Evolutionary conservation across 2,113 vertebrate genomes (phyloP), one percentile per base, ranked within the genome.

Genomic region (Deroptyus accipitrinus): DNA sequence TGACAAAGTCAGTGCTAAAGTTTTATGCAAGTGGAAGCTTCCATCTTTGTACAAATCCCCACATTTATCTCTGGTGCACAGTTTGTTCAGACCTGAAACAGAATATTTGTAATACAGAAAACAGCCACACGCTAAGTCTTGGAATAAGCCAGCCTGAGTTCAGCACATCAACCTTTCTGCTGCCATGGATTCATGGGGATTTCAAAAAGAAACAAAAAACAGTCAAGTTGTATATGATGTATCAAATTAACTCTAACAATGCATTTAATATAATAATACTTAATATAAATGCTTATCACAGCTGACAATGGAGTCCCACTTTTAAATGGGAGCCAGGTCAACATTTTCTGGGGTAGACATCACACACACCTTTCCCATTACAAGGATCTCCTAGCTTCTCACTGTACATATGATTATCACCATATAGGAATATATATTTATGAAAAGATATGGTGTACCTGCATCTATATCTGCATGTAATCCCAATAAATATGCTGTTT

Each of bases 331-430:
- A 23, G 14, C 46, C 19, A 12, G 41, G 55, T 22, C 12, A 18
- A 30, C 19, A 13, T 11, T 9, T 31, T 35, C 59, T 51, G 35
- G 15, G 51, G 5, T 25, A 51, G 14, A 24, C 7, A 17, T 18
- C 3, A 14, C 0, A 6, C 4, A 4, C 6, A 9, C 25, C 28
- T 27, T 74, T 15, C 27, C 37, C 44, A 7, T 4, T 17, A 51
- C 44, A 46, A 52, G 46, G 46, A 25, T 19, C 54, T 68, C 54
- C 28, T 9, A 23, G 41, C 19, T 49, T 22, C 63, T 64, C 48
- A 70, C 73, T 22, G 35, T 4, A 37, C 2, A 1, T 42, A 3
- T 3, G 2, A 37, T 44, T 13, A 35, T 7, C 39, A 14, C 18
- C 61, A 28, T 3, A 24, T 1, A 59, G 6, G 33, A 49, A 83